phyloP scores from a whole-genome alignment of 2,113 vertebrate species.

The Nyctereutes procyonoides region DNA sequence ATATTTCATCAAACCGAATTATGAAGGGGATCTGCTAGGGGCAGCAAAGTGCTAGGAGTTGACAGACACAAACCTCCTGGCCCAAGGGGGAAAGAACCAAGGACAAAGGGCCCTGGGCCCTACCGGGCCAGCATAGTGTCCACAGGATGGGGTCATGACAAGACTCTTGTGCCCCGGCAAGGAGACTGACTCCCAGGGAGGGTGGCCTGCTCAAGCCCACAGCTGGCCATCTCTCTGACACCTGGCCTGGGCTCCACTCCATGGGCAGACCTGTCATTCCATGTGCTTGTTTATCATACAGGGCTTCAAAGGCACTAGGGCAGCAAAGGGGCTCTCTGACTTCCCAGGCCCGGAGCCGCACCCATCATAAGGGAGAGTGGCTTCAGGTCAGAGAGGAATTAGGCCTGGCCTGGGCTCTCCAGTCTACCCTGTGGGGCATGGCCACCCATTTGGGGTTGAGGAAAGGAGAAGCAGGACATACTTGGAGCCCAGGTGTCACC shows the following conservation, averaged over 20 bases:
- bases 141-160: rapidly evolving
- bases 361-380: not conserved
- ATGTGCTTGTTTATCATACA: rapidly evolving
- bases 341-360: not conserved
- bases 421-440: not conserved
- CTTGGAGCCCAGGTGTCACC: not conserved
- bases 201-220: not conserved
- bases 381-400: not conserved
- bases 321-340: not conserved
- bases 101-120: not conserved
- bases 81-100: not conserved
- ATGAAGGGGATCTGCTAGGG: constrained; percentile 87
- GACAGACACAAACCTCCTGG: constrained; percentile 23
- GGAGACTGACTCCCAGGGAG: not conserved
- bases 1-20: constrained; percentile 92
- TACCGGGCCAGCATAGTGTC: not conserved
- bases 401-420: not conserved
- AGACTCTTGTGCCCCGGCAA: not conserved
- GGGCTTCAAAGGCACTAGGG: not conserved
- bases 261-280: not conserved
- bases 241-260: not conserved
- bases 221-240: not conserved
- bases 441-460: not conserved
- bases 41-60: constrained; percentile 84
- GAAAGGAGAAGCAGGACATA: not conserved